phyloP scores from a whole-genome alignment of 1,140 invertebrate genomes.

The Drosophila neocordata region DNA sequence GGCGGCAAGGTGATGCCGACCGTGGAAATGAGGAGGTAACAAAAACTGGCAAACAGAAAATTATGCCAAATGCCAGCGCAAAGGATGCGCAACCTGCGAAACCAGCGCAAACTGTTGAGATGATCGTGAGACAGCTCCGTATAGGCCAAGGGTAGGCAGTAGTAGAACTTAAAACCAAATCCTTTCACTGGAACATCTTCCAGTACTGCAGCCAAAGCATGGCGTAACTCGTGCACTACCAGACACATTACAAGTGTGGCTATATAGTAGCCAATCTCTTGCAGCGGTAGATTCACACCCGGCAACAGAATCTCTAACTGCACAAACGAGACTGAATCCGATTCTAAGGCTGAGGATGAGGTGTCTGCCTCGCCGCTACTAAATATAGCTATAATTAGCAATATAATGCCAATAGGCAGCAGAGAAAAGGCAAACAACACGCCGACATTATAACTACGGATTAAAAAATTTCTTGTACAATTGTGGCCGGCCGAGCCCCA shows the following conservation, averaged over 20 bases:
- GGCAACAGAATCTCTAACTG: constrained; percentile 88
- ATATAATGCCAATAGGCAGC: constrained; percentile 86
- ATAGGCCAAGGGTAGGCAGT: constrained; percentile 90
- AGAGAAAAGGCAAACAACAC: constrained; percentile 86
- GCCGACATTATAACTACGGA: constrained; percentile 88
- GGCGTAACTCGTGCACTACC: constrained; percentile 95
- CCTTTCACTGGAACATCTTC: constrained; percentile 91
- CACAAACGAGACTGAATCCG: constrained; percentile 26
- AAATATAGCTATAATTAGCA: constrained; percentile 85
- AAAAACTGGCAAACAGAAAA: constrained; percentile 90
- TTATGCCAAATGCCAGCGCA: constrained; percentile 99
- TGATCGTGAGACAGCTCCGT: constrained; percentile 90
- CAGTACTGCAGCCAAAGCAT: constrained; percentile 93
- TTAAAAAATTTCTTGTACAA: constrained; percentile 85
- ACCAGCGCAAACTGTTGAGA: constrained; percentile 86
- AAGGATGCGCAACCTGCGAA: constrained; percentile 91
- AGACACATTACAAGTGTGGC: constrained; percentile 91
- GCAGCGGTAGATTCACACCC: constrained; percentile 94
- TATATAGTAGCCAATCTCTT: constrained; percentile 94
- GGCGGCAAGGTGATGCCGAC: constrained; percentile 90
- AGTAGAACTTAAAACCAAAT: constrained; percentile 88
- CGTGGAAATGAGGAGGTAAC: constrained; percentile 88
- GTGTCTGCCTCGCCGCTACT: constrained; percentile 37
- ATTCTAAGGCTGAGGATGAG: neutral
- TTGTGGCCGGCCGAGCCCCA: constrained; percentile 86